phyloP scores from a whole-genome alignment of 2,113 vertebrate species.

The Ailurus styani region DNA sequence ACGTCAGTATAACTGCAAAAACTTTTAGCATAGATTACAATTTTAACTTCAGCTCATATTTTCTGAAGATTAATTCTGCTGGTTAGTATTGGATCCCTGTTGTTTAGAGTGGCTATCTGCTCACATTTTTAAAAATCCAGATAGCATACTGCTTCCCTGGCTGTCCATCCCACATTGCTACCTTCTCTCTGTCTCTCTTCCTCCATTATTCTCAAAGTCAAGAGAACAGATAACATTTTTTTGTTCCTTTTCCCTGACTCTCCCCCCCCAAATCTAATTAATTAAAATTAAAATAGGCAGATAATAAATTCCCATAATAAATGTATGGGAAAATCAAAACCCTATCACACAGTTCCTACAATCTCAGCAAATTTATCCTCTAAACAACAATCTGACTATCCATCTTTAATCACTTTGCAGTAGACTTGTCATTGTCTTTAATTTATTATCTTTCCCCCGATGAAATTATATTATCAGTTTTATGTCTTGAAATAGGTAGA shows the following conservation, averaged over 20 bases:
- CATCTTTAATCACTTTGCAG: slow-evolving; percentile 39
- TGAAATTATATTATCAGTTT: slow-evolving; percentile 11
- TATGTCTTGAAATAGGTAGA: background rate
- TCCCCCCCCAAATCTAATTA: background rate
- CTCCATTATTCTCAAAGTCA: background rate
- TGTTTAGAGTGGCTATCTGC: background rate
- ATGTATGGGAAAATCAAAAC: background rate
- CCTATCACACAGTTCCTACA: background rate
- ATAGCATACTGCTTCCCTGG: background rate
- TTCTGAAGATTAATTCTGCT: background rate
- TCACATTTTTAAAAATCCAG: background rate
- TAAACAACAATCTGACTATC: background rate
- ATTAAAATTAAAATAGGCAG: background rate
- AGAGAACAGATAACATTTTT: background rate
- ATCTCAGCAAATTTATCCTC: background rate
- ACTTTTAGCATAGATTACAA: background rate
- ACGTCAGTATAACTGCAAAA: background rate
- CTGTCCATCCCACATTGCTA: background rate
- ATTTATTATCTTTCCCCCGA: slow-evolving; percentile 4
- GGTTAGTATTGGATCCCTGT: background rate
- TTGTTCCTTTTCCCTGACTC: background rate
- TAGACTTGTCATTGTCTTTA: slow-evolving; percentile 40
- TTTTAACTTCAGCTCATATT: background rate
- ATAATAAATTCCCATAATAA: background rate
- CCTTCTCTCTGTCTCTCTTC: background rate